Conservation (phyloP, 2,888 invertebrate genomes). For the Cryptops parisi region DNA sequence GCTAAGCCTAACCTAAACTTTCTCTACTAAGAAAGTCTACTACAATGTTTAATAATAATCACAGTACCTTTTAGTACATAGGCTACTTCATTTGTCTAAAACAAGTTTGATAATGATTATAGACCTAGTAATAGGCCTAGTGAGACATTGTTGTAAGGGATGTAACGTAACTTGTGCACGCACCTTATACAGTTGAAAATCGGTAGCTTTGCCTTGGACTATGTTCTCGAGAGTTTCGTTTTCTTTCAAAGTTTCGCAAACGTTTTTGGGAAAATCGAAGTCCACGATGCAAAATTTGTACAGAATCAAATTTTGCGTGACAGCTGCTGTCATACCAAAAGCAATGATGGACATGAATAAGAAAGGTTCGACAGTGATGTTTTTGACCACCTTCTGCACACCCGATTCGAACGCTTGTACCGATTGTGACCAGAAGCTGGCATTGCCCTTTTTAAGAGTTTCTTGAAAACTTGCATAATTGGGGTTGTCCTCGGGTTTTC, state of each 20-base stretch:
- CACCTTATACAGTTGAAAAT: not conserved
- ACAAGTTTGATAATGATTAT: too few relatives aligned
- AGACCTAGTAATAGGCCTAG: too few relatives aligned
- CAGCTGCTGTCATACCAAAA: not conserved
- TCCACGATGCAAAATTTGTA: not conserved
- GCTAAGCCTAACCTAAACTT: too few relatives aligned
- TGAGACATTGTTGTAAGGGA: too few relatives aligned
- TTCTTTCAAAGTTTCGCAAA: not conserved
- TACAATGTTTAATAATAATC: too few relatives aligned
- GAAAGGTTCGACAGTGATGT: not conserved
- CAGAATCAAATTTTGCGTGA: not conserved
- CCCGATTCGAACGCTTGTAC: not conserved
- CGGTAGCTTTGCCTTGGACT: not conserved
- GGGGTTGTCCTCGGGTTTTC: not conserved
- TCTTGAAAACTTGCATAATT: not conserved
- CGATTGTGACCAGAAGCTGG: not conserved
- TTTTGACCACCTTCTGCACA: not conserved
- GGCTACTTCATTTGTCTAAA: too few relatives aligned
- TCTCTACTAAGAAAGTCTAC: too few relatives aligned
- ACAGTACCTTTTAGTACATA: too few relatives aligned
- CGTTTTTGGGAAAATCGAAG: not conserved
- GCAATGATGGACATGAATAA: not conserved
- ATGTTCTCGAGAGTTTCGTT: not conserved
- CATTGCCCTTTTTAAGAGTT: not conserved
- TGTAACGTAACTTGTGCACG: too few relatives aligned